Evolutionary conservation across 2,113 vertebrate species (phyloP).

Genomic region (Xyliphius kryptos): DNA sequence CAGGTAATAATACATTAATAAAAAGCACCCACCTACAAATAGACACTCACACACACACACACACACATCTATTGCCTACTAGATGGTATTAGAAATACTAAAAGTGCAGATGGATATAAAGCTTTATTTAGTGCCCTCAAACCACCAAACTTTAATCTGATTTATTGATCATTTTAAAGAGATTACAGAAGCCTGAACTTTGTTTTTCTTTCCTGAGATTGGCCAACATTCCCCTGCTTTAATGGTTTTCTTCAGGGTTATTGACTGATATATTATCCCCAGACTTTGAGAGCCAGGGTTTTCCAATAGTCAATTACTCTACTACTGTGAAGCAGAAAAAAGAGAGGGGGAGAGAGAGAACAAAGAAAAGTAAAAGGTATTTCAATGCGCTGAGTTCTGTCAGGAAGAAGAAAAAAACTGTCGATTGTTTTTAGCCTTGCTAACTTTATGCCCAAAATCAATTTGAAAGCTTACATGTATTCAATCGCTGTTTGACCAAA

Average conservation of each 20-base stretch:
- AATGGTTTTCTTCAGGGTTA: conserved; percentile 45
- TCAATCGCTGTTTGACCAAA: conserved; percentile 27
- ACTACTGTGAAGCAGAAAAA: conserved; percentile 39
- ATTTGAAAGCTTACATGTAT: conserved; percentile 19
- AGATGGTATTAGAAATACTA: conserved; percentile 16
- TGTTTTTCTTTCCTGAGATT: conserved; percentile 42
- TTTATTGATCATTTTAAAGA: conserved; percentile 46
- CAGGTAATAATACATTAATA: no score
- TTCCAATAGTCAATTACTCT: conserved; percentile 44
- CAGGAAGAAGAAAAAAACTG: background rate
- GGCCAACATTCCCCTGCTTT: conserved; percentile 38
- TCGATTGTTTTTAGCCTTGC: no score
- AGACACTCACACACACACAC: no score
- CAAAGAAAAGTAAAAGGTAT: conserved; percentile 20
- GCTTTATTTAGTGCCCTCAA: conserved; percentile 36
- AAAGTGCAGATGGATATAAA: conserved; percentile 26
- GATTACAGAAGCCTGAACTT: conserved; percentile 45
- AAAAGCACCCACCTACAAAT: no score
- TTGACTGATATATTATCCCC: conserved; percentile 49
- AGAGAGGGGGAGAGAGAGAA: no score
- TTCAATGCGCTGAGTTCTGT: conserved; percentile 17
- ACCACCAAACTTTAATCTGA: conserved; percentile 42
- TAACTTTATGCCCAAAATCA: no score
- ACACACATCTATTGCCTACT: conserved; percentile 3
- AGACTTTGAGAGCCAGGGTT: conserved; percentile 46